Conservation (phyloP, 2,797 vertebrate species). For the Peromyscus aztecus region DNA sequence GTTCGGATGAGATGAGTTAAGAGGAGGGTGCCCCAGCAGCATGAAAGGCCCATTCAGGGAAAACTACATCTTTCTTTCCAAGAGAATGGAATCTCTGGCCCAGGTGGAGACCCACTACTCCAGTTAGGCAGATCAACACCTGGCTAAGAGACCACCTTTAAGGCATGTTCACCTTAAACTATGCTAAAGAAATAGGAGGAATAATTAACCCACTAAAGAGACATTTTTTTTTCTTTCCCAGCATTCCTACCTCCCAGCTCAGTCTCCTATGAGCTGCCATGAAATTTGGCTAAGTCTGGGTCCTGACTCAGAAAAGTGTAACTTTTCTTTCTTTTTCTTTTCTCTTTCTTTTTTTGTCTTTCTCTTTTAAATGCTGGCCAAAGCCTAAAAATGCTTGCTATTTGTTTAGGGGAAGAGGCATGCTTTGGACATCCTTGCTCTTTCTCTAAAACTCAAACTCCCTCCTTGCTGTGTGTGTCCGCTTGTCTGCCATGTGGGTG, state of each 20-base stretch:
- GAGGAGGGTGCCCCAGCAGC: too few species aligned
- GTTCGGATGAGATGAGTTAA: not conserved
- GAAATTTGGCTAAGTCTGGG: not conserved
- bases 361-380: not conserved
- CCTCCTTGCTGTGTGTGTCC: not conserved
- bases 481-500: not conserved
- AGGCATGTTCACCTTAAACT: not conserved
- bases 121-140: not conserved
- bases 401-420: not conserved
- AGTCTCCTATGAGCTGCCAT: not conserved
- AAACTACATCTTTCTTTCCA: not conserved
- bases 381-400: not conserved
- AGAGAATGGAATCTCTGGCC: not conserved
- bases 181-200: not conserved
- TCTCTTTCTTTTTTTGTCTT: too few species aligned
- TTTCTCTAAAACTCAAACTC: not conserved
- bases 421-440: not conserved
- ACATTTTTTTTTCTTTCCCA: not conserved
- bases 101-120: not conserved
- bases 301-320: not conserved
- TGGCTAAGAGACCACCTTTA: not conserved
- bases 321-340: rapidly evolving
- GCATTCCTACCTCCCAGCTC: not conserved
- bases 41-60: not conserved
- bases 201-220: not conserved